These are phyloP conservation scores for Neocloeon triangulifer DNA, from an alignment of 1,140 invertebrate genomes.

Conservation along the genomic window DNA sequence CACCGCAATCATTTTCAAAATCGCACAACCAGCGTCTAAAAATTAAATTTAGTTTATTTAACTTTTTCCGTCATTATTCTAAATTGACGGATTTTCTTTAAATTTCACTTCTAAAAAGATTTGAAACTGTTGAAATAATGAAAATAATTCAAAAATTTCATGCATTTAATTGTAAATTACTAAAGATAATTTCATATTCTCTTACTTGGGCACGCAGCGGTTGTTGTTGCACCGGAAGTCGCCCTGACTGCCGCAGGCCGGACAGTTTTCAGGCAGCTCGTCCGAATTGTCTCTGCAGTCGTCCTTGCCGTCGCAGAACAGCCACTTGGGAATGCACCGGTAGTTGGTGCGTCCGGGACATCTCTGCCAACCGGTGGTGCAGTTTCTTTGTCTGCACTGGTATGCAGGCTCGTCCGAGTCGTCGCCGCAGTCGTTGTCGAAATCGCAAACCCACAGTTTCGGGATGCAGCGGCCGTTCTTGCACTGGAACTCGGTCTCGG, in stretches of 20 bases:
- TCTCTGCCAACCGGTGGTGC: slow-evolving; percentile 74
- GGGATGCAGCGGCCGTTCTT: slow-evolving; percentile 91
- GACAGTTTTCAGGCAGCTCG: slow-evolving; percentile 70
- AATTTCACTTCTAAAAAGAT: no score
- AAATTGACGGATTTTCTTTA: no score
- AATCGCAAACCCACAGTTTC: slow-evolving; percentile 88
- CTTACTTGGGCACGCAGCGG: slow-evolving; percentile 65
- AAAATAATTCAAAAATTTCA: no score
- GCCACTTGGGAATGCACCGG: slow-evolving; percentile 81
- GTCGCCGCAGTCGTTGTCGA: slow-evolving; percentile 81
- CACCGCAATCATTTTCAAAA: slow-evolving; percentile 88
- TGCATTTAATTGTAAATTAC: no score
- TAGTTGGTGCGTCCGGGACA: slow-evolving; percentile 78
- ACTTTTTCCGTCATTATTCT: no score
- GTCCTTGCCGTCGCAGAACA: slow-evolving; percentile 88
- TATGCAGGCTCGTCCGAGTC: slow-evolving; percentile 85
- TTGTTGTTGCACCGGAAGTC: slow-evolving; percentile 86
- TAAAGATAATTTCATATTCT: no score
- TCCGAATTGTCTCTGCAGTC: slow-evolving; percentile 80
- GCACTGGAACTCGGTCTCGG: slow-evolving; percentile 61
- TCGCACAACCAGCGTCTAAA: slow-evolving; percentile 75
- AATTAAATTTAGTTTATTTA: slow-evolving; percentile 6
- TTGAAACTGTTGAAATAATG: no score
- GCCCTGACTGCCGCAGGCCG: slow-evolving; percentile 62
- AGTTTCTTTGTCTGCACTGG: slow-evolving; percentile 69